These are phyloP conservation scores for Panthera tigris DNA, from an alignment of 2,113 vertebrate genomes.

Conservation along the genomic window DNA sequence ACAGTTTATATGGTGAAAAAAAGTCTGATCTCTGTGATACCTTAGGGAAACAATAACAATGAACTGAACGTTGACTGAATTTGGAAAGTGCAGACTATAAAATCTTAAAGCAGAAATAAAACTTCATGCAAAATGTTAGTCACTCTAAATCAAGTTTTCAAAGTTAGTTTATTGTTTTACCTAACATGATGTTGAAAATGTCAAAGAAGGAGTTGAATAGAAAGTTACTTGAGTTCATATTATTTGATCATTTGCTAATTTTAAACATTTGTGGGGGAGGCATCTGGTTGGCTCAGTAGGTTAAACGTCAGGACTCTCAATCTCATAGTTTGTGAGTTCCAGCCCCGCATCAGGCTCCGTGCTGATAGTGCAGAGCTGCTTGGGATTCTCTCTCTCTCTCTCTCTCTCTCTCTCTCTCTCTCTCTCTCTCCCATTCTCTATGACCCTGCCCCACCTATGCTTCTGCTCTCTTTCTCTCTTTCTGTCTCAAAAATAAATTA, in stretches of 20 bases:
- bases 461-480: too few relatives aligned
- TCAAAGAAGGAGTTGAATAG: neutral
- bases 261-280: neutral
- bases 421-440: too few relatives aligned
- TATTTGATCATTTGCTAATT: neutral
- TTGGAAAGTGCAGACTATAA: neutral
- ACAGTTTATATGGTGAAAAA: neutral
- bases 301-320: too few relatives aligned
- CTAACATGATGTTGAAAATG: neutral
- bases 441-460: too few relatives aligned
- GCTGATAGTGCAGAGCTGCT: too few relatives aligned
- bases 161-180: neutral
- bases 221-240: neutral
- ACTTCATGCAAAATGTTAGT: neutral
- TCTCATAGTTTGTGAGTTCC: too few relatives aligned
- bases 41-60: constrained; percentile 22
- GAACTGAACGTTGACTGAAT: neutral
- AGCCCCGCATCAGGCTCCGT: too few relatives aligned
- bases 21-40: neutral
- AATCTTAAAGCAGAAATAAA: constrained; percentile 14
- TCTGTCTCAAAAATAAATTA: too few relatives aligned
- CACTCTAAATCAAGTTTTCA: neutral
- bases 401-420: too few relatives aligned
- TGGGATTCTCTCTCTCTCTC: too few relatives aligned
- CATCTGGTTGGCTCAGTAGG: too few relatives aligned